Evolutionary conservation across 1,140 invertebrate species (phyloP).

Genomic region (Mercenaria mercenaria): DNA sequence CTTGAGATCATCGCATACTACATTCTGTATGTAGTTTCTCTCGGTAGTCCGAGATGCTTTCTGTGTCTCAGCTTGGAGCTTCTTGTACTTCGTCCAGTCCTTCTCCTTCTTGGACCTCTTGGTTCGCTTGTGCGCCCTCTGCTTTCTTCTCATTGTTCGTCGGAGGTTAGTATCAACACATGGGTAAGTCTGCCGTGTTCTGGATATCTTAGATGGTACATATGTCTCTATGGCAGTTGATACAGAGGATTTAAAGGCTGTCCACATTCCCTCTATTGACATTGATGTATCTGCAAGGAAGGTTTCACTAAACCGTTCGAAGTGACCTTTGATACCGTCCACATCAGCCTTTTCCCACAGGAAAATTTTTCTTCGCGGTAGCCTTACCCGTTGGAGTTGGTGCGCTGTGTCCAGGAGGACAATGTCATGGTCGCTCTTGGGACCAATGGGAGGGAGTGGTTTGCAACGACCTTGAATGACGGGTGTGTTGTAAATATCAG

Average conservation of each 20-base stretch:
- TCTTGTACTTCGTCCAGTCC: neutral
- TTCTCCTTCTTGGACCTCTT: neutral
- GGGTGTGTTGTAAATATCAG: neutral
- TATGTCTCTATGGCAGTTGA: neutral
- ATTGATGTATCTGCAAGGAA: neutral
- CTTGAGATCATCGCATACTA: neutral
- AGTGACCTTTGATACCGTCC: neutral
- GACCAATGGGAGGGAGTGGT: neutral
- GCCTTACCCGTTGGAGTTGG: neutral
- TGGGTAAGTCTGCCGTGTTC: neutral
- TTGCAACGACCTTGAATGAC: neutral
- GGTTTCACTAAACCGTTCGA: neutral
- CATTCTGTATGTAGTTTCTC: neutral
- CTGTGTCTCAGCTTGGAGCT: neutral
- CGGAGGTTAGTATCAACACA: conserved; percentile 8
- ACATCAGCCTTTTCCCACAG: neutral
- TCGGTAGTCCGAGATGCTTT: neutral
- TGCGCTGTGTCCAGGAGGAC: neutral
- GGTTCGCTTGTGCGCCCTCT: neutral
- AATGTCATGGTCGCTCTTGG: conserved; percentile 26
- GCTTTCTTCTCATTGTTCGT: neutral
- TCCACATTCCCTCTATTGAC: neutral
- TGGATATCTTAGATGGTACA: neutral
- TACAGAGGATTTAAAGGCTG: neutral
- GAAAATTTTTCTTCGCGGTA: neutral